Evolutionary conservation across 2,888 invertebrate species (phyloP), one percentile per base, ranked within the genome.

Genomic region (Trissolcus japonicus): DNA sequence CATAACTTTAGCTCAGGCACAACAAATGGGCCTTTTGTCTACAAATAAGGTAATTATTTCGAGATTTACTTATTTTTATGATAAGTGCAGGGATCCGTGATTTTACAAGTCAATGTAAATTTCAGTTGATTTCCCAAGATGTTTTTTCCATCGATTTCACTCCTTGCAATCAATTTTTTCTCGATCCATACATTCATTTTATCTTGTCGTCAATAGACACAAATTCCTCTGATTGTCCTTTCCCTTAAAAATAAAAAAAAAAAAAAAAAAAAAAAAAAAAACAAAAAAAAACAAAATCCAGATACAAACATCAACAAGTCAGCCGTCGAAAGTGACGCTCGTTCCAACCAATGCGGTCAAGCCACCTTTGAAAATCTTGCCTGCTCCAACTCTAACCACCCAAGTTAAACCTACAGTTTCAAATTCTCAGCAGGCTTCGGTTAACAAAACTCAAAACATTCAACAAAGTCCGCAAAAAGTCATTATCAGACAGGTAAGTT

Each of bases 311-410:
- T 83, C 88, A 14, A 82, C 84, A 13, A 80, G 84, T 54, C 88
- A 88, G 77, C 79, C 87, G 9, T 85, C 89, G 19, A 89, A 89
- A 80, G 84, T 90, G 80, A 86, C 89, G 40, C 83, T 89, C 82
- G 90, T 91, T 78, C 89, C 91, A 35, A 86, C 82, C 62, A 84
- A 79, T 57, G 65, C 84, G 11, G 83, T 93, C 7, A 94, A 94
- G 88, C 93, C 94, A 13, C 93, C 94, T 0, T 91, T 94, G 35
- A 94, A 93, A 89, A 92, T 95, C 80, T 89, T 94, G 76, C 93
- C 94, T 11, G 92, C 93, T 6, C 92, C 93, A 16, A 78, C 82
- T 41, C 66, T 83, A 41, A 84, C 83, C 35, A 81, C 83, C n/a
- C 87, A 88, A 68, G 82, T 82, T 9, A 86, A 85, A 79, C 69